phyloP scores from a whole-genome alignment of 2,797 vertebrate genomes.

The Eidolon dupreanum region DNA sequence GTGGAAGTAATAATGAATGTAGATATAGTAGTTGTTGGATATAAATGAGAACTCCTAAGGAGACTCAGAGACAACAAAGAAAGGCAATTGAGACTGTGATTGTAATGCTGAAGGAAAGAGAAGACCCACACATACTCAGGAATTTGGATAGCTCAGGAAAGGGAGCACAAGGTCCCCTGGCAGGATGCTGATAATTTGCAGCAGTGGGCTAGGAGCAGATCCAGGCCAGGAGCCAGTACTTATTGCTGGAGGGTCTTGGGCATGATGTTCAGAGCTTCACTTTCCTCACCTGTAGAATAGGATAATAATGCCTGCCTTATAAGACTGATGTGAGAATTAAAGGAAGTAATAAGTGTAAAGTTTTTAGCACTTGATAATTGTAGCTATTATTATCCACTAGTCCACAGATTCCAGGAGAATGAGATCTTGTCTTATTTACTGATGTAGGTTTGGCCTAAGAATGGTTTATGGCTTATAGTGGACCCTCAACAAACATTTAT shows the following conservation, averaged over 20 bases:
- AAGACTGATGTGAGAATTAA: neutral
- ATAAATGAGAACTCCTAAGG: neutral
- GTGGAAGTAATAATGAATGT: neutral
- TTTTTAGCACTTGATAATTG: neutral
- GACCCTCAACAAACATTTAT: neutral
- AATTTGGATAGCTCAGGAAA: fast-evolving
- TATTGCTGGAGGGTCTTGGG: neutral
- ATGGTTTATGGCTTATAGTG: neutral
- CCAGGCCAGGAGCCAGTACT: too few relatives aligned
- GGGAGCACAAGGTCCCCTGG: fast-evolving
- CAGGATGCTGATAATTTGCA: neutral
- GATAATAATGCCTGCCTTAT: neutral
- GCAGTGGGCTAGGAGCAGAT: neutral
- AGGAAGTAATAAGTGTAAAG: neutral
- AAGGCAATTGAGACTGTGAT: neutral
- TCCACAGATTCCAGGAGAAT: neutral
- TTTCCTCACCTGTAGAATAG: neutral
- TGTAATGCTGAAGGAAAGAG: neutral
- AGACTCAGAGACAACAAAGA: neutral
- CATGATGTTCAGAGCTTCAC: neutral
- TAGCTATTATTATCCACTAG: neutral
- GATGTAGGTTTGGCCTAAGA: neutral
- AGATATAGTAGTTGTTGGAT: neutral
- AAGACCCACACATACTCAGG: fast-evolving
- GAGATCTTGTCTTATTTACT: neutral